Base-by-base conservation (phyloP, 2,888 invertebrate genomes). In the Ectobius pallidus region DNA sequence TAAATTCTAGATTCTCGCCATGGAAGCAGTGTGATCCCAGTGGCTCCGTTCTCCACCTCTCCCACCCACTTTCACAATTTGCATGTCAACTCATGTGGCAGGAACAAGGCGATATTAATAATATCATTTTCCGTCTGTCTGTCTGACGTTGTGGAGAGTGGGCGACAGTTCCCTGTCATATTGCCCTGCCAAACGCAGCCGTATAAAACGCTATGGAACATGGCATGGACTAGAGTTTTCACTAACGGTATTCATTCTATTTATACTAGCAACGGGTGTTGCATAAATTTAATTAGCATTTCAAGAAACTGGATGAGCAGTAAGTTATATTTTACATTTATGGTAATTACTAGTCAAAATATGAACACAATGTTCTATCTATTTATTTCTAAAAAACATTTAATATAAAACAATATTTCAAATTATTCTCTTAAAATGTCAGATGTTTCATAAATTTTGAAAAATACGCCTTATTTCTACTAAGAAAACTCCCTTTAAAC, bases 41-140 rank as follows among this genome's bases (percentile, higher is more conserved):
- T 16, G 58, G 58, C n/a, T 7, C 14, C 58, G 11, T n/a, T 34
- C 34, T 34, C 34, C 34, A 34, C 34, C 34, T n/a, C 11, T 11
- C 11, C 34, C 34, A 34, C 34, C 34, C 34, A 34, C 34, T 34
- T 34, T 34, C 32, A 30, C 30, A 58, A 58, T 58, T 30, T 58
- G 65, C 44, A 46, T 44, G 65, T 65, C 65, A 65, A 42, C 46
- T 46, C 44, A 18, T 44, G 46, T 46, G 65, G 46, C 65, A 44
- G 65, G 30, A 46, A 65, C 65, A 65, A 65, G 65, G 65, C 65
- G 65, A 44, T 65, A 65, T 65, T 65, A 63, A 63, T 63, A 65
- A 65, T 44, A 65, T 44, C 65, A 46, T 65, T 65, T 65, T 65
- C 65, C 42, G 27, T 44, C 27, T 16, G 30, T 58, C 58, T 6